Conservation (phyloP, 1,140 invertebrate species). For the Atta cephalotes region DNA sequence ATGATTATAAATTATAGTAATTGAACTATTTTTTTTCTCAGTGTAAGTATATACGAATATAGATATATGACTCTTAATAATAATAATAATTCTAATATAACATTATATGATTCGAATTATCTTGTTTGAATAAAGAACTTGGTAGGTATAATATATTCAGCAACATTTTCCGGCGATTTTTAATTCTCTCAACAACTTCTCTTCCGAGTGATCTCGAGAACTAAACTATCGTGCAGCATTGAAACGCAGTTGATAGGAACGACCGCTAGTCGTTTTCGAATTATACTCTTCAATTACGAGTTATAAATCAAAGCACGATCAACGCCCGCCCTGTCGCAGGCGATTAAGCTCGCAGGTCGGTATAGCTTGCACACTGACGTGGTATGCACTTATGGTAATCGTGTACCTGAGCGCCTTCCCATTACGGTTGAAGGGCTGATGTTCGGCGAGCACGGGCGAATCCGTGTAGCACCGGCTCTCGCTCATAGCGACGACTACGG, state of each 20-base stretch:
- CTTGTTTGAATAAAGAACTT: neutral
- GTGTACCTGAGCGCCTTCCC: constrained; percentile 83
- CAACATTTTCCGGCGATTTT: neutral
- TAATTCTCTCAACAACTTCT: neutral
- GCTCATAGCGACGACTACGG: constrained; percentile 76
- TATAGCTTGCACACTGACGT: neutral
- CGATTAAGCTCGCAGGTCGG: constrained; percentile 66
- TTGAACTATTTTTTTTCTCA: no score
- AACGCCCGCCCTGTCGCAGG: constrained; percentile 64
- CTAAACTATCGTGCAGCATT: neutral
- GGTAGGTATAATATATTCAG: neutral
- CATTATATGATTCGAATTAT: neutral
- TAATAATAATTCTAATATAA: no score
- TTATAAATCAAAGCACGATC: constrained; percentile 68
- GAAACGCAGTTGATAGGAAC: neutral
- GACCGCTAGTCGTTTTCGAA: constrained; percentile 26
- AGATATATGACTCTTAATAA: no score
- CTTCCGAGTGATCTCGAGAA: neutral
- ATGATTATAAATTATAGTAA: no score
- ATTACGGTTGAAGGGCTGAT: constrained; percentile 82
- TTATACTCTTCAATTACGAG: constrained; percentile 69
- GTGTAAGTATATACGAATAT: no score
- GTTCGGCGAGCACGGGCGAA: constrained; percentile 76
- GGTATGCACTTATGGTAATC: constrained; percentile 72
- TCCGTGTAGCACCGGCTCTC: constrained; percentile 74